A percentile compares a stretch with the other conserved stretches of the same genome.
Conservation (phyloP, 2,888 invertebrate genomes). For the Ecliptopera silaceata region DNA sequence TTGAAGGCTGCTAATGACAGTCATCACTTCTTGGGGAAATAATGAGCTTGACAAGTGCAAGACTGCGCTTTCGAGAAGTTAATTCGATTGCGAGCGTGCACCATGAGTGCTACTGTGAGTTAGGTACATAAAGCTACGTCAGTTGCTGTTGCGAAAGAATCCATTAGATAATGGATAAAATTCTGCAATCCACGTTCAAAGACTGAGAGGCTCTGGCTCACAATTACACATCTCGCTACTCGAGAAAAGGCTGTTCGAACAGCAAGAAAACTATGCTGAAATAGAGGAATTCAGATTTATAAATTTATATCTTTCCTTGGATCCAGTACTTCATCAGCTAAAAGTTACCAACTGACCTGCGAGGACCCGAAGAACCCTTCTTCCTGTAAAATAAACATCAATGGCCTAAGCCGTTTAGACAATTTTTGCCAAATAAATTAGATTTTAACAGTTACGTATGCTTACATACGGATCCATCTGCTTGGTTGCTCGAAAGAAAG, state of each 20-base stretch:
- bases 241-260: not conserved
- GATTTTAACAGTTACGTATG: constrained; percentile 30
- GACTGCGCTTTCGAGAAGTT: constrained; percentile 1
- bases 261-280: constrained; percentile 6
- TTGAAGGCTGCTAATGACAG: not conserved
- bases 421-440: constrained; percentile 8
- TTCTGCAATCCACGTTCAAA: not conserved
- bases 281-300: constrained; percentile 22
- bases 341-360: constrained; percentile 23
- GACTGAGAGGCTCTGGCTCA: not conserved
- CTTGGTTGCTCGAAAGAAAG: constrained; percentile 95
- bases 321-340: constrained; percentile 13
- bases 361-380: constrained; percentile 27
- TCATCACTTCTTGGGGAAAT: not conserved
- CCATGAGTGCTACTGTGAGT: constrained; percentile 20
- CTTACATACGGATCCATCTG: constrained; percentile 94
- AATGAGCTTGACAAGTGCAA: not conserved
- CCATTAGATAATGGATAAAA: not conserved
- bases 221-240: constrained; percentile 1
- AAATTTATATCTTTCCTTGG: constrained; percentile 25
- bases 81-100: constrained; percentile 12
- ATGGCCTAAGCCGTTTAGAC: constrained; percentile 26
- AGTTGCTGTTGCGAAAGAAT: constrained; percentile 3
- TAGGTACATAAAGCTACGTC: constrained; percentile 2
- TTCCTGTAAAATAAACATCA: constrained; percentile 27